Percentiles rank a stretch among this genome's conserved stretches.
These are phyloP conservation scores for Tribolium freemani DNA, from an alignment of 2,888 invertebrate genomes.

Conservation along the genomic window DNA sequence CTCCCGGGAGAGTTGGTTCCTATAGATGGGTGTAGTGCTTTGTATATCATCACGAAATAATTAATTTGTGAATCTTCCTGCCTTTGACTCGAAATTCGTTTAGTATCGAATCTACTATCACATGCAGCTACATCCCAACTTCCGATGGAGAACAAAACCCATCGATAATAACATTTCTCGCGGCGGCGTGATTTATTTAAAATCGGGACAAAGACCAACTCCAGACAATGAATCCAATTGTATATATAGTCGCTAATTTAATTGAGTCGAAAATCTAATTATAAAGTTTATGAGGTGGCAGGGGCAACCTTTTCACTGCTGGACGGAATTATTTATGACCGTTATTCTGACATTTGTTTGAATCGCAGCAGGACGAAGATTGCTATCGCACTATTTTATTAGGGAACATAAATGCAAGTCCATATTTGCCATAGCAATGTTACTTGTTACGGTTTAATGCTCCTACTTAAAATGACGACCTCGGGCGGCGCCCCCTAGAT, in stretches of 20 bases:
- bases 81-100: conserved; percentile 27
- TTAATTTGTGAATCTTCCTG: conserved; percentile 31
- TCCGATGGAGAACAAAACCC: conserved; percentile 40
- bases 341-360: conserved; percentile 42
- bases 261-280: conserved; percentile 58
- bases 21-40: conserved; percentile 15
- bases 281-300: conserved; percentile 53
- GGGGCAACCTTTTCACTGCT: conserved; percentile 46
- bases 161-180: conserved; percentile 46
- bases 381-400: conserved; percentile 38
- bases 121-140: conserved; percentile 34
- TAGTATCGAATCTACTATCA: conserved; percentile 25
- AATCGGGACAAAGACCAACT: conserved; percentile 16
- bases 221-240: conserved; percentile 51
- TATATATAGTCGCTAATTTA: conserved; percentile 51
- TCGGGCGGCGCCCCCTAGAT: neutral
- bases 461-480: neutral
- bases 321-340: conserved; percentile 45
- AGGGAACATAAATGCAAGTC: conserved; percentile 24
- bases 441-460: conserved; percentile 14
- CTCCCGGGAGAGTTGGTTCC: neutral
- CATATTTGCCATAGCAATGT: conserved; percentile 27
- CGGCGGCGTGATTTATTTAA: conserved; percentile 30
- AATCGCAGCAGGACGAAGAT: conserved; percentile 40
- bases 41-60: conserved; percentile 30